These are phyloP conservation scores for Rhagium mordax DNA, from an alignment of 2,888 invertebrate genomes.

Conservation along the genomic window DNA sequence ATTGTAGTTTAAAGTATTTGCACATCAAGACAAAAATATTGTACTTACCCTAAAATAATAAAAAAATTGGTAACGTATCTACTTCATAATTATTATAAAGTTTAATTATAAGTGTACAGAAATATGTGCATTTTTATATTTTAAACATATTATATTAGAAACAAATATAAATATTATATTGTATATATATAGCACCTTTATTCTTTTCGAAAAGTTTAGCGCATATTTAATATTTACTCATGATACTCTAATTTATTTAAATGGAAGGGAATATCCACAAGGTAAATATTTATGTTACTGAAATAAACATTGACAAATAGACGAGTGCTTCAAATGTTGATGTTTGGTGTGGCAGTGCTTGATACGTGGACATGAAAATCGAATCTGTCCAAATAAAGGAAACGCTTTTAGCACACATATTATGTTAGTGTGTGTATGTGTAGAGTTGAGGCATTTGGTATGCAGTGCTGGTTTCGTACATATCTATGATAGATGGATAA, in stretches of 20 bases:
- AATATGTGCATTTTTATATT: no score
- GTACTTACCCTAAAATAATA: no score
- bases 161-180: not conserved
- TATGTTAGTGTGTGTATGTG: slow-evolving; percentile 41
- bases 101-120: no score
- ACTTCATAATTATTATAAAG: no score
- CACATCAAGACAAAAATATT: no score
- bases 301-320: slow-evolving; percentile 30
- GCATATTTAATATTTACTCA: not conserved
- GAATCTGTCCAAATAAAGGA: slow-evolving; percentile 43
- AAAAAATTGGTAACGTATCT: no score
- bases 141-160: no score
- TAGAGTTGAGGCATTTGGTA: slow-evolving; percentile 54
- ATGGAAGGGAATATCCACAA: not conserved
- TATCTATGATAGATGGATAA: slow-evolving; percentile 59
- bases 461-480: slow-evolving; percentile 56
- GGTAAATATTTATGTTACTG: slow-evolving; percentile 20
- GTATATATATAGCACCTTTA: not conserved
- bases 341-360: slow-evolving; percentile 12
- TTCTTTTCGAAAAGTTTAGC: not conserved
- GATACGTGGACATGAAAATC: slow-evolving; percentile 30
- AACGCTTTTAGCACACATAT: slow-evolving; percentile 44
- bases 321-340: slow-evolving; percentile 8
- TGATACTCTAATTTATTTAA: not conserved
- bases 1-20: no score